Percentiles rank a stretch among this genome's conserved stretches.
Conservation (phyloP, 2,113 vertebrate species). For the Mustelus asterias region DNA sequence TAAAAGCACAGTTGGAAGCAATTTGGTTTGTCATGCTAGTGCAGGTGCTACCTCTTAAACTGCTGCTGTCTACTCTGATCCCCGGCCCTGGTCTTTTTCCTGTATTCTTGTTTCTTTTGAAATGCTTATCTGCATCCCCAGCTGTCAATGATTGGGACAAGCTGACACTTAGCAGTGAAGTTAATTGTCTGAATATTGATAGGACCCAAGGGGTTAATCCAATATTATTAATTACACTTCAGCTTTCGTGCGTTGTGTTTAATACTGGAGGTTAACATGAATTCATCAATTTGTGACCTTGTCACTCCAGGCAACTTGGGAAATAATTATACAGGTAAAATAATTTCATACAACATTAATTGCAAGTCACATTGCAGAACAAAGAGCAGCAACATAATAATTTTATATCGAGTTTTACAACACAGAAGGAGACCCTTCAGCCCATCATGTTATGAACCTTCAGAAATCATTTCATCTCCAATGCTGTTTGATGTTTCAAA, state of each 20-base stretch:
- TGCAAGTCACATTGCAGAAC: background rate
- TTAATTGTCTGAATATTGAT: conserved; percentile 27
- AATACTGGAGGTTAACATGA: background rate
- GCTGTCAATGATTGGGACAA: background rate
- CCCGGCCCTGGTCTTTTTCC: background rate
- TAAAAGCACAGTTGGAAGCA: background rate
- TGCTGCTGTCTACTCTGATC: background rate
- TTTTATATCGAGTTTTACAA: background rate
- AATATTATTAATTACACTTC: conserved; percentile 11
- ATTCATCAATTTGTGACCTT: conserved; percentile 11
- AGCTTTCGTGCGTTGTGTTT: background rate
- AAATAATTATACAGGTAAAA: conserved; percentile 9
- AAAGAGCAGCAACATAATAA: background rate
- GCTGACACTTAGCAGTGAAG: background rate
- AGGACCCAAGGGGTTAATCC: conserved; percentile 27
- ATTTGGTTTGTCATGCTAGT: background rate
- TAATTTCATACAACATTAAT: background rate
- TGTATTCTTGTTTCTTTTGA: background rate
- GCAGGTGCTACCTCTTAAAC: conserved; percentile 14
- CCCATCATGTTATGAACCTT: background rate
- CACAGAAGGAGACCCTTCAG: too few species aligned
- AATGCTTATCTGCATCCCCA: conserved; percentile 19
- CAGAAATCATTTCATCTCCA: background rate
- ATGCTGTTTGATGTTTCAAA: background rate
- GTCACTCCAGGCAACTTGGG: background rate